Evolutionary conservation across 2,797 vertebrate genomes (phyloP).

Genomic region (Falco berigora): DNA sequence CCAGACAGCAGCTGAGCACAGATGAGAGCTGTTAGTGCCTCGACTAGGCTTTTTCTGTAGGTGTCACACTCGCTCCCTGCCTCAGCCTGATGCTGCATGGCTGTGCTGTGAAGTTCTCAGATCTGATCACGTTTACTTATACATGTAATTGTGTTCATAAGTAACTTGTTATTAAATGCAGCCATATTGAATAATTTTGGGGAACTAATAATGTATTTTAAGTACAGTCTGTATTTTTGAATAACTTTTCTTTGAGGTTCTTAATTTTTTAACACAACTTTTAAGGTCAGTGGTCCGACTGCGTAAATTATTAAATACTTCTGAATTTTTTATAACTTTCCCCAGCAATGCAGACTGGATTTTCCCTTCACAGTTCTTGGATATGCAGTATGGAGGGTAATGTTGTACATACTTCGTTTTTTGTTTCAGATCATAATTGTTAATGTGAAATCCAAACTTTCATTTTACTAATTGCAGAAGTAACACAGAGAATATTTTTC

Average conservation of each 20-base stretch:
- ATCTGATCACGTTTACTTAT: not conserved
- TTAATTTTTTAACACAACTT: slow-evolving; percentile 67
- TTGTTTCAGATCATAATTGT: not conserved
- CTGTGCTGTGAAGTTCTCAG: not conserved
- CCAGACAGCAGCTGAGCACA: not conserved
- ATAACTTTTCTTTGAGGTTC: slow-evolving; percentile 40
- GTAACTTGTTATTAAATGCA: slow-evolving; percentile 11
- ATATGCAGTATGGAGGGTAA: not conserved
- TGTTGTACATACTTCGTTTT: not conserved
- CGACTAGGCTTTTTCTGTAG: not conserved
- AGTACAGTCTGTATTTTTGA: slow-evolving; percentile 3
- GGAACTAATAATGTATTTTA: slow-evolving; percentile 11
- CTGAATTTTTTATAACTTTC: slow-evolving; percentile 64
- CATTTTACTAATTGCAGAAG: not conserved
- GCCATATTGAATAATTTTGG: not conserved
- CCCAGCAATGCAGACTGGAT: not conserved
- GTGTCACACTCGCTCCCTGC: not conserved
- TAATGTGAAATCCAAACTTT: not conserved
- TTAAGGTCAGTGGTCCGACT: slow-evolving; percentile 61
- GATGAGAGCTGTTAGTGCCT: not conserved
- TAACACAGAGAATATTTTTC: not conserved
- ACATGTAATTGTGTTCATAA: not conserved
- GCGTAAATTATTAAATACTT: slow-evolving; percentile 58
- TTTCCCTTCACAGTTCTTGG: not conserved
- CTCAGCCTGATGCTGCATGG: not conserved